A percentile compares a stretch with the other conserved stretches of the same genome.
phyloP scores from a whole-genome alignment of 2,113 vertebrate species.

The Hemicordylus capensis region DNA sequence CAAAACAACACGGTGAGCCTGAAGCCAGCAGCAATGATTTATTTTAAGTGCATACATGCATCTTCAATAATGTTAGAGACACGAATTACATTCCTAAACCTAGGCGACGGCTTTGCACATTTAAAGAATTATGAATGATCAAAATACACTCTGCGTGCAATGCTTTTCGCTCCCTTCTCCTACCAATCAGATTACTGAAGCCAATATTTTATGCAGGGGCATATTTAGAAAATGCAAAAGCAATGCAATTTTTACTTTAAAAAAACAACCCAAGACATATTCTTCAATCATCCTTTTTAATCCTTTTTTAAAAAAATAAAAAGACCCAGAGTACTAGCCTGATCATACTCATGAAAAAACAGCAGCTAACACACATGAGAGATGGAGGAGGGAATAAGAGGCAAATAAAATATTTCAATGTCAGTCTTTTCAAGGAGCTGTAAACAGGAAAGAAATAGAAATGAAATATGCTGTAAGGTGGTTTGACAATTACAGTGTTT shows the following conservation, averaged over 20 bases:
- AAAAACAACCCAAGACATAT: conserved; percentile 8
- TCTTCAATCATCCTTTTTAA: conserved; percentile 46
- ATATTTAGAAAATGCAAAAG: conserved; percentile 54
- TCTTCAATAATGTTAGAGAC: conserved; percentile 13
- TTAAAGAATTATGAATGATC: conserved; percentile 41
- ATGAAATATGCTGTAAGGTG: conserved; percentile 8
- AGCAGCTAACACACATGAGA: conserved; percentile 24
- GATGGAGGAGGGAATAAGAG: conserved; percentile 31
- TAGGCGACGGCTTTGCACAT: conserved; percentile 26
- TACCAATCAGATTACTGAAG: conserved; percentile 49
- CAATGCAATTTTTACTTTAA: conserved; percentile 2
- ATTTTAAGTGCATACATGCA: background rate
- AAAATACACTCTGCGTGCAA: conserved; percentile 41
- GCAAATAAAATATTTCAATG: conserved; percentile 37
- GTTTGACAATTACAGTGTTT: background rate
- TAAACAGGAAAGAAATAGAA: conserved; percentile 32
- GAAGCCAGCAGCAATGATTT: background rate
- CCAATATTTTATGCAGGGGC: conserved; percentile 35
- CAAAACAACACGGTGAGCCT: background rate
- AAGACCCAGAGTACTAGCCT: background rate
- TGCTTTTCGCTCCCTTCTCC: conserved; percentile 36
- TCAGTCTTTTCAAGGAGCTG: conserved; percentile 38
- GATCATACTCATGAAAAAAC: conserved; percentile 42
- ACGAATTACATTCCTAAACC: conserved; percentile 13
- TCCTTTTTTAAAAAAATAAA: conserved; percentile 22